A percentile compares a stretch with the other conserved stretches of the same genome.
Evolutionary conservation across 1,140 invertebrate species (phyloP).

Genomic region (Drepana arcuata): DNA sequence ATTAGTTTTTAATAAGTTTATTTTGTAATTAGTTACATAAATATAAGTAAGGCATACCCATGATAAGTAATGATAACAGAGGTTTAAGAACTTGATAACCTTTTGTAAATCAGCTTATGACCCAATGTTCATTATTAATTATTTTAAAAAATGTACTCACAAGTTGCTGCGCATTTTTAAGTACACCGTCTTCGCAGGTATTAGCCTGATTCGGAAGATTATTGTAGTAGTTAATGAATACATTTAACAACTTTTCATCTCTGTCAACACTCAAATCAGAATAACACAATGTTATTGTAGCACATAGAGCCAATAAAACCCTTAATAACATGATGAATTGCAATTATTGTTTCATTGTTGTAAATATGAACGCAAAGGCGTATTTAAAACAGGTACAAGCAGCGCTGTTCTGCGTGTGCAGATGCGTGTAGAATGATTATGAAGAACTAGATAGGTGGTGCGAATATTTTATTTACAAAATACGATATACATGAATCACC

Average conservation of each 20-base stretch:
- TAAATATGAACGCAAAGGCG: too few relatives aligned
- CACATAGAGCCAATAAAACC: background rate
- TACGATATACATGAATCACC: conserved; percentile 3
- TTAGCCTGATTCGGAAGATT: conserved; percentile 37
- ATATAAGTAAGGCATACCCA: too few relatives aligned
- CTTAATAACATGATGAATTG: conserved; percentile 1
- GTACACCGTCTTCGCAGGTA: conserved; percentile 35
- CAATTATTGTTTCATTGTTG: too few relatives aligned
- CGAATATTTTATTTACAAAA: too few relatives aligned
- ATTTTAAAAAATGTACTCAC: conserved; percentile 27
- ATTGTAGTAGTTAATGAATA: conserved; percentile 45
- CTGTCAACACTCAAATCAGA: conserved; percentile 30
- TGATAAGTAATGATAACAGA: conserved; percentile 17
- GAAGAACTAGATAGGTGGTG: too few relatives aligned
- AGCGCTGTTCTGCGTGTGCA: too few relatives aligned
- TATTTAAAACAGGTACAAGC: too few relatives aligned
- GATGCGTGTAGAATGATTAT: too few relatives aligned
- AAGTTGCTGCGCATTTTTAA: conserved; percentile 29
- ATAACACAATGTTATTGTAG: conserved; percentile 17
- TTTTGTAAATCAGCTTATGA: conserved; percentile 4
- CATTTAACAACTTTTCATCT: conserved; percentile 38
- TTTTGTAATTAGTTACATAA: too few relatives aligned
- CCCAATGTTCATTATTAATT: background rate
- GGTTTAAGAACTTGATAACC: conserved; percentile 13
- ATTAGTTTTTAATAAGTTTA: too few relatives aligned